These are phyloP conservation scores for Oryctolagus cuniculus DNA, from an alignment of 2,113 vertebrate genomes.

Conservation along the genomic window mOryCun1.1 NC_091451.1:30204001-30204500, in stretches of 20 bases:
- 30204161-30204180: neutral
- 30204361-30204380: conserved; percentile 74
- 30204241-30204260: conserved; percentile 68
- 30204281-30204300: conserved; percentile 72
- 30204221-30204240: conserved; percentile 55
- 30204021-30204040: conserved; percentile 78
- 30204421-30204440: conserved; percentile 79
- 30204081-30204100: conserved; percentile 72
- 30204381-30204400: conserved; percentile 74
- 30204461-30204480: conserved; percentile 80
- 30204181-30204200: conserved; percentile 38
- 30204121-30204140: conserved; percentile 23
- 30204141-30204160: neutral
- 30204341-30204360: conserved; percentile 72
- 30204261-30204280: conserved; percentile 70
- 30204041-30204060: conserved; percentile 82
- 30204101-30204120: conserved; percentile 53
- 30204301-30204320: conserved; percentile 79
- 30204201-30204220: conserved; percentile 37
- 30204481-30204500: conserved; percentile 76
- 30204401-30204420: conserved; percentile 80
- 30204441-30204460: conserved; percentile 82
- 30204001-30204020: conserved; percentile 87
- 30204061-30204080: conserved; percentile 83
- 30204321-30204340: conserved; percentile 78